Evolutionary conservation across 2,888 invertebrate species (phyloP), one percentile per base, ranked within the genome.

Genomic region (Trachelus stipa): DNA sequence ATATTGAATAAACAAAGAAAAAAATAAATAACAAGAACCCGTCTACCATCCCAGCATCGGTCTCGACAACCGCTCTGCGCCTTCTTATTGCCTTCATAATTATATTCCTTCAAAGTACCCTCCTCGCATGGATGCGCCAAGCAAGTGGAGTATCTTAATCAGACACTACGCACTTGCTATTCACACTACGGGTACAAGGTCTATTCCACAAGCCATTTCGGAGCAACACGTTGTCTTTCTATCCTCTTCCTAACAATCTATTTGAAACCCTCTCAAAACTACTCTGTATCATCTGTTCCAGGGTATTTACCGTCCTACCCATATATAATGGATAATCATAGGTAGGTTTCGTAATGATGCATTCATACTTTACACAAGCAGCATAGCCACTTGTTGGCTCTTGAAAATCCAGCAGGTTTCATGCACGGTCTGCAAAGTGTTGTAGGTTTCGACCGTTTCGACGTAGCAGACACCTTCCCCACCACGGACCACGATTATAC

Each of bases 1-100:
- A 77, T 79, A 77, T 78, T 75, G 79, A 79, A 79, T 79, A 75
- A 78, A 79, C 79, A 71, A 71, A 71, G 71, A 71, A 34, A 71
- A 31, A 34, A 69, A 71, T 15, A 71, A 71, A 31, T 56, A 56
- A 56, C 56, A 56, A 56, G 56, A 56, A 56, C 56, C 56, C 56
- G 56, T 56, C 23, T 56, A 56, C 56, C 56, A 56, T 56, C 56
- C 56, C 56, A 56, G 56, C 23, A 76, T 79, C 69, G 34, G 31
- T 69, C 12, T 76, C 69, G 15, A 40, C 23, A 56, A 23, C 56
- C 56, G 56, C 56, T 69, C 35, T 35, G 31, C 30, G 73, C 56
- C 74, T 79, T 73, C 74, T 40, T 76, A 37, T 76, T 80, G 75
- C 73, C 35, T 73, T 34, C 68, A 68, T 56, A 15, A 34, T 78